Base-by-base conservation (phyloP, 2,113 vertebrate genomes). In the Galbula dea region DNA sequence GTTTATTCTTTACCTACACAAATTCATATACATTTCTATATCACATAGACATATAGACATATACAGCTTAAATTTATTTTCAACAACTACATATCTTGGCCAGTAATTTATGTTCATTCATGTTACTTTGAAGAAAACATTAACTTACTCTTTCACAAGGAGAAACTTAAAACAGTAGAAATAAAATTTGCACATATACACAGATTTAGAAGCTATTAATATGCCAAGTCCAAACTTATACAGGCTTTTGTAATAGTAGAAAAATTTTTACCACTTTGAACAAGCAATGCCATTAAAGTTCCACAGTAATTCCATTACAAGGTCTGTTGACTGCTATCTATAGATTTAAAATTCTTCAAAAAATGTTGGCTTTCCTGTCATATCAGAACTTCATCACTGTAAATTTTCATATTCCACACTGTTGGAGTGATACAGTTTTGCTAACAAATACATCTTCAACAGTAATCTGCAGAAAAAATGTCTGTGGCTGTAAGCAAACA, bases 301-400 rank as follows among this genome's bases (percentile, higher is more conserved):
- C 6, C 8, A 9, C 3, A n/a, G 20, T 46, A 73, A 55, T 30
- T 13, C 4, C 5, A 12, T 5, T 52, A 17, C 22, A 65, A 20
- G 9, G 3, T n/a, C 22, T 11, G 4, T 36, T 52, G 26, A 12
- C 41, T 81, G 15, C 21, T 74, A 46, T 5, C 7, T 54, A 7
- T 54, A 49, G 6, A 4, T 78, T 65, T 34, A 74, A 43, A 30
- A 66, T 34, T 36, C 15, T 62, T 71, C 3, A 27, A 39, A 71
- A 43, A n/a, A 0, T 41, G 6, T 24, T 3, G 1, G 5, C 9
- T n/a, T n/a, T n/a, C n/a, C n/a, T n/a, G n/a, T 58, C 4, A 4
- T 26, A 68, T 37, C 24, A 46, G 49, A 73, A 48, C 3, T 26
- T 22, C 10, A 32, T n/a, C 14, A 15, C 6, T 62, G 14, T 49